Conservation (phyloP, 2,113 vertebrate species). For the Prinia subflava region DNA sequence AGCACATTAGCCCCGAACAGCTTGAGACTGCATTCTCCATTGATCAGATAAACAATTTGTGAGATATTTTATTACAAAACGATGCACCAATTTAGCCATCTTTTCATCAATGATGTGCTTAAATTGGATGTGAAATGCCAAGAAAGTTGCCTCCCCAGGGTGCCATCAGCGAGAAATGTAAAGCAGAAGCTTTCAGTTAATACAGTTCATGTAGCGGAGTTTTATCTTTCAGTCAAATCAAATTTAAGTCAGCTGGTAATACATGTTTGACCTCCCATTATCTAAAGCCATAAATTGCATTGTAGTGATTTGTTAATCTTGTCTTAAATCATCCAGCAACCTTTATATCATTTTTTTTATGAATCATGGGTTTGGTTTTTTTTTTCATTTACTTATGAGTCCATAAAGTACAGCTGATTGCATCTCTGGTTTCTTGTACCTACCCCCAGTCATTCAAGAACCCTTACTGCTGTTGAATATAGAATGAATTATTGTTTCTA, state of each 20-base stretch:
- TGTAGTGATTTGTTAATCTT: conserved; percentile 55
- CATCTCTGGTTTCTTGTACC: neutral
- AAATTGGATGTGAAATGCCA: conserved; percentile 73
- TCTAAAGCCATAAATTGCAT: conserved; percentile 43
- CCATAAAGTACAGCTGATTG: neutral
- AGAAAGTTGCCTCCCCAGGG: conserved; percentile 74
- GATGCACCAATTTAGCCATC: conserved; percentile 68
- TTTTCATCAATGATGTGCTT: conserved; percentile 79
- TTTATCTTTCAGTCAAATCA: conserved; percentile 69
- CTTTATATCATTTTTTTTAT: neutral
- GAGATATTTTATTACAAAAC: conserved; percentile 80
- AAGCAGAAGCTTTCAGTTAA: conserved; percentile 64
- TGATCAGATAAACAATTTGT: conserved; percentile 87
- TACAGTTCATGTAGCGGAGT: conserved; percentile 24
- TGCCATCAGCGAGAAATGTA: conserved; percentile 71
- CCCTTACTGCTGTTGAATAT: neutral
- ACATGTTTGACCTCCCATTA: conserved; percentile 64
- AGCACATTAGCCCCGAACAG: conserved; percentile 84
- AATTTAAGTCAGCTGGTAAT: conserved; percentile 69
- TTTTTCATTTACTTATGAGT: neutral
- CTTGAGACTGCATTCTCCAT: conserved; percentile 81
- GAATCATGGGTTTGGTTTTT: neutral
- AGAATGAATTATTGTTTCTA: neutral
- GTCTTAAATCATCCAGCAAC: neutral
- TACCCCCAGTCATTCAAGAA: neutral